These are phyloP conservation scores for Ctenosaura bakeri DNA, from an alignment of 2,797 vertebrate genomes.

Conservation along the genomic window DNA sequence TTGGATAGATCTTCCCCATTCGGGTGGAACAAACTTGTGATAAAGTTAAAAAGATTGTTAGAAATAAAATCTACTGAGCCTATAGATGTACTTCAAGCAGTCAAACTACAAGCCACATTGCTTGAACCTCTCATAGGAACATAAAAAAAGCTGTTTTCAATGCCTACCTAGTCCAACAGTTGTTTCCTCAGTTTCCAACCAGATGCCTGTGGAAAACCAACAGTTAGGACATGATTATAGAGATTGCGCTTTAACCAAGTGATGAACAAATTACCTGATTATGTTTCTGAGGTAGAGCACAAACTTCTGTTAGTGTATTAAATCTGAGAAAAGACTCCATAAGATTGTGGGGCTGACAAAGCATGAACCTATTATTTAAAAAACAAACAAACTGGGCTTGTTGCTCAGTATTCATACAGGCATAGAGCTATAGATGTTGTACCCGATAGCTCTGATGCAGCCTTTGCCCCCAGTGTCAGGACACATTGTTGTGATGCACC, in stretches of 20 bases:
- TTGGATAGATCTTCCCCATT: neutral
- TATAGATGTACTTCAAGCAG: neutral
- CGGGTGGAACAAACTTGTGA: neutral
- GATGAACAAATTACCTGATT: neutral
- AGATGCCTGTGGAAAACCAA: neutral
- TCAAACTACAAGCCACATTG: neutral
- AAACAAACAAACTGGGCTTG: neutral
- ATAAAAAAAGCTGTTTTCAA: neutral
- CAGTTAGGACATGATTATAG: neutral
- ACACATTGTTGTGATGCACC: neutral
- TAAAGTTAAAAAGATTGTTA: neutral
- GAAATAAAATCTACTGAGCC: neutral
- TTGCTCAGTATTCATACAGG: neutral
- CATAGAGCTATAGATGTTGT: neutral
- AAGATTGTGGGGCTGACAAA: neutral
- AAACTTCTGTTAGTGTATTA: neutral
- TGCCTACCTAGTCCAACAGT: neutral
- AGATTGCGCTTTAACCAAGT: neutral
- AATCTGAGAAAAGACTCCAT: neutral
- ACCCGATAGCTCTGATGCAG: neutral
- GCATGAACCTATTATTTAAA: neutral
- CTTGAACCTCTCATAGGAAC: neutral
- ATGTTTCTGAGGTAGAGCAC: neutral
- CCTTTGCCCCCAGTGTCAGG: neutral
- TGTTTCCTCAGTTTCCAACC: neutral